Base-by-base conservation (phyloP, 2,797 vertebrate genomes). In the Dermochelys coriacea region DNA sequence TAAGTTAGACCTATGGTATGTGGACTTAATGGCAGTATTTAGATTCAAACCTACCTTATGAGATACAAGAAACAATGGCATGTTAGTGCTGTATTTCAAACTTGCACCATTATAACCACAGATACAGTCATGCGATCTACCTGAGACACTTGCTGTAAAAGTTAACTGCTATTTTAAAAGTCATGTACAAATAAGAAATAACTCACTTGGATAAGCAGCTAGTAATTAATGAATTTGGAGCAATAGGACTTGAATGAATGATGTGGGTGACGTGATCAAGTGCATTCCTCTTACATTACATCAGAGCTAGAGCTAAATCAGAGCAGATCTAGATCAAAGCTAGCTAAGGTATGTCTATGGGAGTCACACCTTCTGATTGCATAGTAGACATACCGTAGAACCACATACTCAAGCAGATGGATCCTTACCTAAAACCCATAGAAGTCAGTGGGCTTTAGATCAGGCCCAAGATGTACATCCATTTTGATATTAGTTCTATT, bases 171-270 rank as follows among this genome's bases (percentile, higher is more conserved):
- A 12, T 19, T 88, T 31, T 14, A 45, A 88, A 52, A 25, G 34
- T 1, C 0, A 4, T 84, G 51, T 80, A 79, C 10, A 77, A 80
- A 84, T n/a, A 77, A 3, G 0, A 61, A 88, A 31, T 4, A 0
- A 75, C 21, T 41, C 41, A 47, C 23, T 47, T 47, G 25, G 41
- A 47, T 75, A 75, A 47, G 71, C 23, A 75, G 23, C 23, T 41
- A 47, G 71, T 75, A 45, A 47, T 75, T 47, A 45, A 15, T 75
- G 71, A 75, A 45, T 27, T 12, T 12, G 37, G 41, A 75, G 41
- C 41, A 8, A 68, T 15, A 27, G 23, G 23, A 75, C 23, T 68
- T 75, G 71, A 75, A 47, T 25, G 71, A 45, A 47, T 75, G 6
- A 75, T 41, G 2, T 68, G 34, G 14, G 16, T 64, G 61, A 64